Base-by-base conservation (phyloP, 1,140 invertebrate genomes). In the Brachionus sp. region DNA sequence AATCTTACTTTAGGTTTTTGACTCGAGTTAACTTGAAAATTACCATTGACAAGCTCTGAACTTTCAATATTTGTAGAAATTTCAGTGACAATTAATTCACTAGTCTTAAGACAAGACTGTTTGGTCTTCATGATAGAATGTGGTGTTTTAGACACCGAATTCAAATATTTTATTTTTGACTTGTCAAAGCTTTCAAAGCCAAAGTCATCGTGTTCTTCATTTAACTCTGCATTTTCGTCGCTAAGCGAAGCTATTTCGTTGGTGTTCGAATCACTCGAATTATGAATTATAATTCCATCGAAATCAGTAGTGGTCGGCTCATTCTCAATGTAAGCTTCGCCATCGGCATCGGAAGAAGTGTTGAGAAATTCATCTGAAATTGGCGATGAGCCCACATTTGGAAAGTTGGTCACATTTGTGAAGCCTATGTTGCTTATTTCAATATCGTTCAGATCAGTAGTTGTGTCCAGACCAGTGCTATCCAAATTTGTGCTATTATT, bases 371-470 rank as follows among this genome's bases (percentile, higher is more conserved):
- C 70, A 46, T 75, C 70, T 9, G 68, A 73, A 10, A 75, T 23
- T 19, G 80, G 80, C 12, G 80, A 82, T n/a, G 62, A 68, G 13
- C 80, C 80, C 0, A 82, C 80, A 70, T 82, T 70, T 25, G 80
- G 80, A 82, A 82, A 82, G 19, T 57, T 75, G 39, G 70, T 12
- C 6, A 75, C 42, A 46, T 46, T 75, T 19, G 39, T 6, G 16
- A 39, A 70, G 37, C 13, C 66, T 3, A 37, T 70, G 16, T 16
- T 37, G 66, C 66, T 39, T 70, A 70, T 39, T 39, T 70, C 66
- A 19, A 70, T 39, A 70, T 70, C 70, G 16, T 75, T 46, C 6
- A 75, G 33, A 6, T 75, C 70, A 25, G 70, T 25, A 3, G 39
- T 46, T 46, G 70, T 42, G n/a, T 75, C 70, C 1, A 75, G 42